Percentiles rank a stretch among this genome's conserved stretches.
Evolutionary conservation across 2,888 invertebrate genomes (phyloP).

Genomic region (Chrysomela aeneicollis): DNA sequence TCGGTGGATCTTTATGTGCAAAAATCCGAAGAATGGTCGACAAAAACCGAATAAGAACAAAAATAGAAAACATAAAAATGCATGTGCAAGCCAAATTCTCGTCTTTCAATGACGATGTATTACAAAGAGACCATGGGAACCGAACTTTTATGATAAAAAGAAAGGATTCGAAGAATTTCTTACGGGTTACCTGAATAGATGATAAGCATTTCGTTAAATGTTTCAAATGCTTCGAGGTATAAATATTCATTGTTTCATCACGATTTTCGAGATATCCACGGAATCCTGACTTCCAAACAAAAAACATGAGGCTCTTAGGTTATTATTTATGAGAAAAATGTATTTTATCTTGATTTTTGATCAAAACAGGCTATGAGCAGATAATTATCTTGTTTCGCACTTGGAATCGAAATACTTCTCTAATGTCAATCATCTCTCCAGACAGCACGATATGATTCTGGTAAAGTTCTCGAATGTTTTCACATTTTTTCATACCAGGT

Average conservation of each 20-base stretch:
- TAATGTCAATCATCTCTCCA: too few relatives aligned
- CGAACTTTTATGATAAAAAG: constrained; percentile 31
- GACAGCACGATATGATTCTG: too few relatives aligned
- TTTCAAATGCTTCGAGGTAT: constrained; percentile 29
- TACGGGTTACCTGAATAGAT: constrained; percentile 31
- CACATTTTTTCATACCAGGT: too few relatives aligned
- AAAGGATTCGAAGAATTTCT: constrained; percentile 32
- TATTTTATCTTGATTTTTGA: not conserved
- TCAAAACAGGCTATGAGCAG: not conserved
- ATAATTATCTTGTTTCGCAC: not conserved
- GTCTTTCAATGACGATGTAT: constrained; percentile 25
- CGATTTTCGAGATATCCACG: constrained; percentile 20
- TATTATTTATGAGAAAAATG: not conserved
- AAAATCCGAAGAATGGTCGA: not conserved
- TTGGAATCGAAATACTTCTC: not conserved
- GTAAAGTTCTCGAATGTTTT: too few relatives aligned
- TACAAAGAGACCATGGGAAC: constrained; percentile 30
- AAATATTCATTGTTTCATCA: constrained; percentile 33
- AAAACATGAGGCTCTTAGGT: not conserved
- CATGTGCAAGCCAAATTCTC: constrained; percentile 1
- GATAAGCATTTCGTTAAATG: constrained; percentile 34
- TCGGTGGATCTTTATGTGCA: not conserved
- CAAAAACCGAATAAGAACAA: not conserved
- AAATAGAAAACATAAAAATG: constrained; percentile 5
- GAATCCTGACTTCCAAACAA: not conserved